Conservation (phyloP, 2,797 vertebrate species). For the Sus cebifrons region DNA sequence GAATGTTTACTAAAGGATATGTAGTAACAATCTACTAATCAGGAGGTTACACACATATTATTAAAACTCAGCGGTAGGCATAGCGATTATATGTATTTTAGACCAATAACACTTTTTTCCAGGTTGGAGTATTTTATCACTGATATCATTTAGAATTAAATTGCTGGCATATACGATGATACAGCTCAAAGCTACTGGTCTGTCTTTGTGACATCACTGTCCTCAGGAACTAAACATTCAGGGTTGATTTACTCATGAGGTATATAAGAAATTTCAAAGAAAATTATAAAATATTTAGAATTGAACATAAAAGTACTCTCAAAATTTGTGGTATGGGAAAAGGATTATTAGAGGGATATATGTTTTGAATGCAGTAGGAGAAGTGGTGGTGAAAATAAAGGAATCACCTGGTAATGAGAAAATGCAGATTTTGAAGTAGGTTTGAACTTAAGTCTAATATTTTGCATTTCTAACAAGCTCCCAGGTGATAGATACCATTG, state of each 20-base stretch:
- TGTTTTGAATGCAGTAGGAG: background rate
- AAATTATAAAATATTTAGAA: conserved; percentile 23
- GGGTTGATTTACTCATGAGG: background rate
- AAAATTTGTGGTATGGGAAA: conserved; percentile 1
- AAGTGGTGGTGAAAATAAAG: background rate
- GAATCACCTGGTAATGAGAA: background rate
- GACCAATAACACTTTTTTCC: background rate
- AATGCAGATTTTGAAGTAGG: background rate
- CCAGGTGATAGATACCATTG: background rate
- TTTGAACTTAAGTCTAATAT: background rate
- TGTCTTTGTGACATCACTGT: background rate
- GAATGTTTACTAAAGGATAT: background rate
- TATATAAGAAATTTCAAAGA: conserved; percentile 31
- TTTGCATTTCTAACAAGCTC: background rate
- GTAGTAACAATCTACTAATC: background rate
- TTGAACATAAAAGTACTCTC: background rate
- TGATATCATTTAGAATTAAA: conserved; percentile 6
- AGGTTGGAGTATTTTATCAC: background rate
- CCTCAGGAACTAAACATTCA: background rate
- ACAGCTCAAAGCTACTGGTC: background rate
- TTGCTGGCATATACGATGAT: background rate
- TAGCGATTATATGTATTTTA: background rate
- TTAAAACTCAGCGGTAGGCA: background rate
- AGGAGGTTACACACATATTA: background rate
- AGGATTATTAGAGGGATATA: conserved; percentile 7